phyloP scores from a whole-genome alignment of 2,113 vertebrate genomes.

The Sakesphorus luctuosus region DNA sequence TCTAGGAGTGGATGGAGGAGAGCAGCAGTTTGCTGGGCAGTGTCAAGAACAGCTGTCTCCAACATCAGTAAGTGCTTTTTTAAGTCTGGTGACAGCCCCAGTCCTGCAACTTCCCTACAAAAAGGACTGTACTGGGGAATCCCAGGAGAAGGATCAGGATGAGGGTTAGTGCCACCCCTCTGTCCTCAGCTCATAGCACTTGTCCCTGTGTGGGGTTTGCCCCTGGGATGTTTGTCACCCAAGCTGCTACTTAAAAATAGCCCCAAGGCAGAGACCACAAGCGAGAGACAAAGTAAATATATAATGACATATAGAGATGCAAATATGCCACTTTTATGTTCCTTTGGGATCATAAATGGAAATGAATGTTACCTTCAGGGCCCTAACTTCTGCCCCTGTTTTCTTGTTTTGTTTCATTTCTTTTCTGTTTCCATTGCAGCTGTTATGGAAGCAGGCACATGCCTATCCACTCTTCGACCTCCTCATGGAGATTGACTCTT shows the following conservation, averaged over 20 bases:
- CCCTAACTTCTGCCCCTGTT: not conserved
- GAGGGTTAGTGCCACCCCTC: not conserved
- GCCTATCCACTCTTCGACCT: constrained; percentile 90
- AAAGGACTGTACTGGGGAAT: not conserved
- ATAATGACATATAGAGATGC: not conserved
- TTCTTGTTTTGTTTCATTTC: not conserved
- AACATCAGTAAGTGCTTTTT: not conserved
- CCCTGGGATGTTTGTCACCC: not conserved
- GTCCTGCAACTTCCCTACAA: not conserved
- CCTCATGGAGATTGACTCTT: constrained; percentile 93
- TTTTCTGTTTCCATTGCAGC: constrained; percentile 71
- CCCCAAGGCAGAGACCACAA: not conserved
- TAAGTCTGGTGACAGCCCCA: not conserved
- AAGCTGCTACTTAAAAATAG: not conserved
- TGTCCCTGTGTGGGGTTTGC: not conserved
- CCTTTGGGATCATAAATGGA: not conserved
- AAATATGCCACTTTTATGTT: not conserved
- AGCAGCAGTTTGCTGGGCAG: too few species aligned
- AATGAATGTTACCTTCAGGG: not conserved
- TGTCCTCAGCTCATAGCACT: not conserved
- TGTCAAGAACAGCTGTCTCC: not conserved
- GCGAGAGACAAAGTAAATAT: not conserved
- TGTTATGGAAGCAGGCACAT: constrained; percentile 96
- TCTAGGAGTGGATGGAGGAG: too few species aligned
- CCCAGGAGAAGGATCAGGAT: not conserved